Conservation (phyloP, 2,797 vertebrate genomes). For the Tapera naevia region DNA sequence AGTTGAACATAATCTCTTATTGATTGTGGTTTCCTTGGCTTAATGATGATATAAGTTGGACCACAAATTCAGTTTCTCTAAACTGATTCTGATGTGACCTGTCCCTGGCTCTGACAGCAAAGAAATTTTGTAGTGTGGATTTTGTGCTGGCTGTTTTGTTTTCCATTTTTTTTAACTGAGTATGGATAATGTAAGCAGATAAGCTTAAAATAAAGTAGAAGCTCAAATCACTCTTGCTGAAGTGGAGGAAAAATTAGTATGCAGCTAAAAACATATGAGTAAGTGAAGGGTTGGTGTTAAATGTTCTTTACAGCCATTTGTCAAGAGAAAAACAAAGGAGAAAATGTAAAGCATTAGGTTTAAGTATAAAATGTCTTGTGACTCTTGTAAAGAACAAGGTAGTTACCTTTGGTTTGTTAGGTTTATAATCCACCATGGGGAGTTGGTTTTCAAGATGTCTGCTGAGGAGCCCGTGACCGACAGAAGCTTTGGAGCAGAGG, state of each 20-base stretch:
- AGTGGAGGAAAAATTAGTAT: neutral
- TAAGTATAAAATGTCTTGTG: neutral
- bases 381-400: neutral
- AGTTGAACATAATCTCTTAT: neutral
- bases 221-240: neutral
- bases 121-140: neutral
- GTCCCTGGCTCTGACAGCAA: neutral
- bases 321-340: neutral
- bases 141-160: neutral
- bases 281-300: neutral
- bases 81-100: neutral
- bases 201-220: neutral
- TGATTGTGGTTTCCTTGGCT: constrained; percentile 3
- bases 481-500: neutral
- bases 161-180: neutral
- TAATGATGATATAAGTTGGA: neutral
- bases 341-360: neutral
- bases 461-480: neutral
- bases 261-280: neutral
- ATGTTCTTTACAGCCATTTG: neutral
- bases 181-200: neutral
- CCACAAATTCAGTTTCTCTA: neutral
- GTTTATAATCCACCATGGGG: rapidly evolving
- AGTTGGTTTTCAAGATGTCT: neutral
- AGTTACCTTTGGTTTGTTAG: neutral